phyloP scores from a whole-genome alignment of 2,113 vertebrate species.

The Rana temporaria region DNA sequence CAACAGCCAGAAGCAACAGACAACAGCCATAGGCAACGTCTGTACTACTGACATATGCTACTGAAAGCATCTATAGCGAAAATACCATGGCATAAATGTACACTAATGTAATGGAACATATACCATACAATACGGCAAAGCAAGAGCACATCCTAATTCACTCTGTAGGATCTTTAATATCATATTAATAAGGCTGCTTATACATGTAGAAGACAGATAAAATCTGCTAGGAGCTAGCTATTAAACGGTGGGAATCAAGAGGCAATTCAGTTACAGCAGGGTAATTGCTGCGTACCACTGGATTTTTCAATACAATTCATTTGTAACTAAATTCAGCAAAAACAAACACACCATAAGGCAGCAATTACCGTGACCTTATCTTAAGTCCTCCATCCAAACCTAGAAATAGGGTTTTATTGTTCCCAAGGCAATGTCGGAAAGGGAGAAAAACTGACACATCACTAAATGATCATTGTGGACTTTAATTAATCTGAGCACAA shows the following conservation, averaged over 20 bases:
- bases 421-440: not conserved
- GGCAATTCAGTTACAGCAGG: conserved; percentile 25
- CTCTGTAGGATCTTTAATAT: not conserved
- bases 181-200: not conserved
- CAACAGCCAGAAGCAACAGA: conserved; percentile 3
- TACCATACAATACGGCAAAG: not conserved
- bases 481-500: too few species aligned
- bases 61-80: not conserved
- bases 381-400: not conserved
- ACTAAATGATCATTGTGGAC: too few species aligned
- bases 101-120: not conserved
- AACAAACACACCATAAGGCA: conserved; percentile 34
- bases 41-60: not conserved
- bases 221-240: conserved; percentile 33
- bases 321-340: conserved; percentile 9
- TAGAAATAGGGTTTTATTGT: not conserved
- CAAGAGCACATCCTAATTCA: not conserved
- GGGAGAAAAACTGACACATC: too few species aligned
- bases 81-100: not conserved
- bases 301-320: conserved; percentile 29
- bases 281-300: conserved; percentile 17
- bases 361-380: conserved; percentile 4
- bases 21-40: not conserved
- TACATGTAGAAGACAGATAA: not conserved
- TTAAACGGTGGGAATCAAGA: conserved; percentile 28